Evolutionary conservation across 2,113 vertebrate genomes (phyloP), one percentile per base, ranked within the genome.

Genomic region (Vanacampus margaritifer): DNA sequence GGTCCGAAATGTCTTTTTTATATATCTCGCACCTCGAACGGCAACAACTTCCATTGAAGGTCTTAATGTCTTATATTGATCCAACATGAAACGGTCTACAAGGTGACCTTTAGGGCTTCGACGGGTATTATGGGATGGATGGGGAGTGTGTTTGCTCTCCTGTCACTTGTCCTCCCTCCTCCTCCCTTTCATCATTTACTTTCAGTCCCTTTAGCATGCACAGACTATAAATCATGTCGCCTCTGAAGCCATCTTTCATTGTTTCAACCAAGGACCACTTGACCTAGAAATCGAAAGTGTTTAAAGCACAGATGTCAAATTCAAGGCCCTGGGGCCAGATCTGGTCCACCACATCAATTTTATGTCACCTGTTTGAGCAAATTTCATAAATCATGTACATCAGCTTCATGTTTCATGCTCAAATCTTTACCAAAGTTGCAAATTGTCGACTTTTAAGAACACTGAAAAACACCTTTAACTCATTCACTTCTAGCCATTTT

Each of bases 71-170:
- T 61, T 61, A 1, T 39, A 39, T 85, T 82, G 75, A 86, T 83
- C 78, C 75, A 9, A 78, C 65, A 59, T 75, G 65, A 83, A 78
- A 80, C 71, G 71, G 71, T 79, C 69, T 66, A 61, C 66, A 54
- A 50, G 41, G 59, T 71, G 79, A 86, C 82, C 82, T 85, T 82
- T 82, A 66, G 23, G 71, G 53, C 60, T 74, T 54, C 64, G 68
- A 58, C 39, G 45, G 57, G 63, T 32, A 37, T 8, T 41, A 48
- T 50, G 24, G 63, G 59, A 65, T 48, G 67, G 70, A 64, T 64
- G 24, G 54, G 39, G 61, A 72, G 32, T 51, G 65, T 36, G 51
- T 75, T 71, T 72, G 50, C 79, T 72, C 65, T 73, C 67, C 62
- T 68, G 41, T 69, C 59, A 28, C 43, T 13, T 48, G 23, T 24